A percentile compares a stretch with the other conserved stretches of the same genome.
Conservation (phyloP, 2,888 invertebrate species). For the Cryptophagus acutangulus region DNA sequence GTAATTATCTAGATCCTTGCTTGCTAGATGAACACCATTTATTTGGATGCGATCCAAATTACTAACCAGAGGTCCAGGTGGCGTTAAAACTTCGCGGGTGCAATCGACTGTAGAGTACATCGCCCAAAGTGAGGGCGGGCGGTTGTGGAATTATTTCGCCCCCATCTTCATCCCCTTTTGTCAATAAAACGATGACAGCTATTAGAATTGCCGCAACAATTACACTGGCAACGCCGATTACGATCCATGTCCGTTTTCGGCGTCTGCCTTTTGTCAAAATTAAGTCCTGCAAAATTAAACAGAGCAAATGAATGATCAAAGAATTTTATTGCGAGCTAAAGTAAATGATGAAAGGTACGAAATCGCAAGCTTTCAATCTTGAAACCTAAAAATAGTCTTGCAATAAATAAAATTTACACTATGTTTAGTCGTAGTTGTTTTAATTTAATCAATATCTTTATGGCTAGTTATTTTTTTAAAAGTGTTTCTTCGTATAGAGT, state of each 20-base stretch:
- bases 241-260: slow-evolving; percentile 52
- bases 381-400: no score
- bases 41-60: slow-evolving; percentile 18
- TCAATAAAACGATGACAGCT: slow-evolving; percentile 46
- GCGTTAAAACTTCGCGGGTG: slow-evolving; percentile 69
- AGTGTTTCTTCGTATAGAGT: no score
- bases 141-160: slow-evolving; percentile 13
- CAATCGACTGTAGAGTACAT: slow-evolving; percentile 65
- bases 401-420: no score
- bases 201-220: slow-evolving; percentile 58
- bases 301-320: not conserved
- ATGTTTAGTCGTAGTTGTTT: no score
- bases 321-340: not conserved
- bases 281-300: slow-evolving; percentile 52
- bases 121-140: slow-evolving; percentile 58
- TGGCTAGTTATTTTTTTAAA: no score
- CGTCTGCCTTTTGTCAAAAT: slow-evolving; percentile 54
- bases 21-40: no score
- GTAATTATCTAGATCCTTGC: slow-evolving; percentile 16
- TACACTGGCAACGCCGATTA: slow-evolving; percentile 54
- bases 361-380: no score
- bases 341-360: not conserved
- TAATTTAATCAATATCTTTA: no score
- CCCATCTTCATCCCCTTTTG: slow-evolving; percentile 22
- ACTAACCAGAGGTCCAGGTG: slow-evolving; percentile 73